phyloP scores from a whole-genome alignment of 2,113 vertebrate species.

The human region DNA sequence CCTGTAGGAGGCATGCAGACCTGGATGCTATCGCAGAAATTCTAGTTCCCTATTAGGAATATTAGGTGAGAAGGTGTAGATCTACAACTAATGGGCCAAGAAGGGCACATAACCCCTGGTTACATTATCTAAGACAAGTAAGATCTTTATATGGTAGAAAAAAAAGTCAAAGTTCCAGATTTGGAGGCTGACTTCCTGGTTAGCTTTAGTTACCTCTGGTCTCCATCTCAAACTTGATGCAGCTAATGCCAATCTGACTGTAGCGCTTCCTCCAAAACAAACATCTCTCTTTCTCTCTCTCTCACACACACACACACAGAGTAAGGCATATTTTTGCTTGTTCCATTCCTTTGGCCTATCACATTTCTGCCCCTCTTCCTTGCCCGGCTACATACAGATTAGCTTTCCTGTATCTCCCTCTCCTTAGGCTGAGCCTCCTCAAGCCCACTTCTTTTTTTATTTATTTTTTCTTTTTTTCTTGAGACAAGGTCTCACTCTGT shows the following conservation, averaged over 20 bases:
- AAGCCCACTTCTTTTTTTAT: background rate
- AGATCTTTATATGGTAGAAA: background rate
- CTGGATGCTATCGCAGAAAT: background rate
- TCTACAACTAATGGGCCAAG: background rate
- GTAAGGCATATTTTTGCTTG: background rate
- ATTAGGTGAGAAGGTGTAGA: background rate
- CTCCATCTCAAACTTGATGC: background rate
- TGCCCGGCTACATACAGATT: background rate
- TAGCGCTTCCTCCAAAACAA: background rate
- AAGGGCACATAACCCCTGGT: background rate
- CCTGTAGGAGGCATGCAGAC: background rate
- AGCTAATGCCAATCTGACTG: background rate
- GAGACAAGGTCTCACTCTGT: no score
- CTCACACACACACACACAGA: background rate
- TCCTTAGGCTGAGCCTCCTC: background rate
- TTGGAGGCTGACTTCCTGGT: background rate
- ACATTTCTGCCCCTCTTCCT: background rate
- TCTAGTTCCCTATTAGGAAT: background rate
- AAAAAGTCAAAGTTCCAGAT: conserved; percentile 21
- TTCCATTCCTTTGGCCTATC: background rate
- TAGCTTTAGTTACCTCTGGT: background rate
- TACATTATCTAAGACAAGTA: background rate
- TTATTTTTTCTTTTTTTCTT: no score
- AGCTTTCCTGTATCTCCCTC: background rate
- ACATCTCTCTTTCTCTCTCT: background rate